Percentiles rank a stretch among this genome's conserved stretches.
phyloP scores from a whole-genome alignment of 2,797 vertebrate genomes.

The Clarias fuscus region DNA sequence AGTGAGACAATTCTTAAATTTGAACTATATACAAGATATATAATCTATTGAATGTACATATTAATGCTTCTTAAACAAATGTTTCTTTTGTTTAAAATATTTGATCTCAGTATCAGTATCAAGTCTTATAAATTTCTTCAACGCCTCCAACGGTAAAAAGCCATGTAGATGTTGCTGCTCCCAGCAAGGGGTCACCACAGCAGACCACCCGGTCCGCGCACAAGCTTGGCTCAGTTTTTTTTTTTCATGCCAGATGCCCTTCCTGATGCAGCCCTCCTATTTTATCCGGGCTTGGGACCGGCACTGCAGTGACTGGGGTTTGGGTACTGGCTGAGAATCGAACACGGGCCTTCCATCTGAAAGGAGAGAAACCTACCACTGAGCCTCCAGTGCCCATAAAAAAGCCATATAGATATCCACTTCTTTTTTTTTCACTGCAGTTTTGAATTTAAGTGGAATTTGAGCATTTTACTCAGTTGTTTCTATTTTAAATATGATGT shows the following conservation, averaged over 20 bases:
- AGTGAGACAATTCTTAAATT: not conserved
- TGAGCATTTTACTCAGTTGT: not conserved
- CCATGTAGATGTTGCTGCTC: not conserved
- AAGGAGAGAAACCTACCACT: too few relatives aligned
- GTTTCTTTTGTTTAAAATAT: not conserved
- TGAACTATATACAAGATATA: not conserved
- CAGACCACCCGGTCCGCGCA: too few relatives aligned
- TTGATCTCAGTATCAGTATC: not conserved
- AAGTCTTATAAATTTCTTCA: not conserved
- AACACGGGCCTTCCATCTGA: too few relatives aligned
- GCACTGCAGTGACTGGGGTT: too few relatives aligned
- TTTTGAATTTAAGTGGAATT: not conserved
- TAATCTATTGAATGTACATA: not conserved
- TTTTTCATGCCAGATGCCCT: too few relatives aligned
- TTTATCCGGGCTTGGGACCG: too few relatives aligned
- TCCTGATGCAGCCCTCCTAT: too few relatives aligned
- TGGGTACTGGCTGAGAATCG: too few relatives aligned
- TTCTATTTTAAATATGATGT: not conserved
- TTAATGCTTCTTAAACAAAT: not conserved
- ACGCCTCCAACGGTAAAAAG: not conserved
- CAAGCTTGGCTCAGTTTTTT: too few relatives aligned
- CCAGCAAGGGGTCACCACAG: too few relatives aligned
- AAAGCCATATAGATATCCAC: not conserved
- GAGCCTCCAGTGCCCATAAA: too few relatives aligned
- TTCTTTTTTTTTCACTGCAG: not conserved